Evolutionary conservation across 2,797 vertebrate species (phyloP).

Genomic region (Falco peregrinus): DNA sequence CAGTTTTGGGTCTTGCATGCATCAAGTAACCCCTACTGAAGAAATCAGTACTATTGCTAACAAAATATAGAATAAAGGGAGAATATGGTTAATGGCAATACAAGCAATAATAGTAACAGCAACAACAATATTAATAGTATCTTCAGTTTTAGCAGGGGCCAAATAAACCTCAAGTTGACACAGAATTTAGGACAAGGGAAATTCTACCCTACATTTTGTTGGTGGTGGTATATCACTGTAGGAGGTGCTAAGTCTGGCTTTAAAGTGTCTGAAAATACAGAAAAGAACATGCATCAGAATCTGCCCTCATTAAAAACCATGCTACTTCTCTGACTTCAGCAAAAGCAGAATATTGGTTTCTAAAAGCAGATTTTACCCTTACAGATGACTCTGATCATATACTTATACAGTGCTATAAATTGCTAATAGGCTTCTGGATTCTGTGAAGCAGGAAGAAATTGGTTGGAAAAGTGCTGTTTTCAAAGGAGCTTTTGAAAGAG

Average conservation of each 20-base stretch:
- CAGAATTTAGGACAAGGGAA: not conserved
- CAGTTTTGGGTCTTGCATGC: not conserved
- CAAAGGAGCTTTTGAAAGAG: slow-evolving; percentile 36
- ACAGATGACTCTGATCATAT: slow-evolving; percentile 35
- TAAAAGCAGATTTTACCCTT: slow-evolving; percentile 42
- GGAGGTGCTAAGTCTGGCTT: slow-evolving; percentile 39
- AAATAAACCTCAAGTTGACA: not conserved
- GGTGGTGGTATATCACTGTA: not conserved
- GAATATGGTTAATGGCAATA: not conserved
- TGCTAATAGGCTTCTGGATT: slow-evolving; percentile 42
- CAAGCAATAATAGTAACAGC: not conserved
- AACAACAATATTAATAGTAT: not conserved
- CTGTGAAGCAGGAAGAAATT: slow-evolving; percentile 56
- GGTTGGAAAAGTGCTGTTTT: slow-evolving; percentile 44
- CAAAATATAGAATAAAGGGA: not conserved
- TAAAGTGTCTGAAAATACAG: slow-evolving; percentile 29
- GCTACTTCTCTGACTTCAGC: slow-evolving; percentile 14
- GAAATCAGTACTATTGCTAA: not conserved
- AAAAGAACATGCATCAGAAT: slow-evolving; percentile 30
- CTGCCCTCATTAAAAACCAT: slow-evolving; percentile 26
- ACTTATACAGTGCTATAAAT: slow-evolving; percentile 56
- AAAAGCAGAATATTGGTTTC: slow-evolving; percentile 45
- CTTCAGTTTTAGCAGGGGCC: not conserved
- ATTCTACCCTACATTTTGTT: not conserved
- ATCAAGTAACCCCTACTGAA: not conserved